phyloP scores from a whole-genome alignment of 2,113 vertebrate species.

The Cyphomyrus discorhynchus region DNA sequence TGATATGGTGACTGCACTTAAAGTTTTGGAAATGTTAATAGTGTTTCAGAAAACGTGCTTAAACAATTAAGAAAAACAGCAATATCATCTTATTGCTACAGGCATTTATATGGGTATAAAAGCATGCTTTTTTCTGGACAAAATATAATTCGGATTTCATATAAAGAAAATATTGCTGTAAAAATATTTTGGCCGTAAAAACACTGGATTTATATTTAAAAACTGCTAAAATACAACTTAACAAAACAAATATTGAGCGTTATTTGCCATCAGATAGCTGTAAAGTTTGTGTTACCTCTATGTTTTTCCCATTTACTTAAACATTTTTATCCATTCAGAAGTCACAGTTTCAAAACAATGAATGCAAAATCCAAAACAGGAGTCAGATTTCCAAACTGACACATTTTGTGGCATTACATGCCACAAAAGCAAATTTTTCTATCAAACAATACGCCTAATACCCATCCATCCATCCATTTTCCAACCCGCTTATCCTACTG shows the following conservation, averaged over 20 bases:
- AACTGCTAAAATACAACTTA: not conserved
- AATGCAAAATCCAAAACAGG: not conserved
- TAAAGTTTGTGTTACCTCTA: not conserved
- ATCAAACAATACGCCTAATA: not conserved
- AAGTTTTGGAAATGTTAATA: not conserved
- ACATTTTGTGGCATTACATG: not conserved
- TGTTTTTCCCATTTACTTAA: not conserved
- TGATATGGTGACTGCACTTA: not conserved
- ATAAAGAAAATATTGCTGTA: not conserved
- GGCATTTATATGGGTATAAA: not conserved
- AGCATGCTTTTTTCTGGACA: not conserved
- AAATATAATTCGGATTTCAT: not conserved
- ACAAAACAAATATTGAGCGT: not conserved
- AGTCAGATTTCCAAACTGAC: not conserved
- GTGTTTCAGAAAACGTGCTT: not conserved
- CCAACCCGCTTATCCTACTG: no score
- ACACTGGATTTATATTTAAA: not conserved
- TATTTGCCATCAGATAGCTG: not conserved
- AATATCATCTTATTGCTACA: not conserved
- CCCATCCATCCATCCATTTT: no score
- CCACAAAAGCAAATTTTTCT: not conserved
- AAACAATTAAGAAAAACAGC: not conserved
- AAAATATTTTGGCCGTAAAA: not conserved
- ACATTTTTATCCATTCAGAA: not conserved
- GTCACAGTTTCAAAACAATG: not conserved